Percentiles rank a stretch among this genome's conserved stretches.
These are phyloP conservation scores for Saiga tatarica DNA, from an alignment of 2,113 vertebrate genomes.

Conservation along the genomic window DNA sequence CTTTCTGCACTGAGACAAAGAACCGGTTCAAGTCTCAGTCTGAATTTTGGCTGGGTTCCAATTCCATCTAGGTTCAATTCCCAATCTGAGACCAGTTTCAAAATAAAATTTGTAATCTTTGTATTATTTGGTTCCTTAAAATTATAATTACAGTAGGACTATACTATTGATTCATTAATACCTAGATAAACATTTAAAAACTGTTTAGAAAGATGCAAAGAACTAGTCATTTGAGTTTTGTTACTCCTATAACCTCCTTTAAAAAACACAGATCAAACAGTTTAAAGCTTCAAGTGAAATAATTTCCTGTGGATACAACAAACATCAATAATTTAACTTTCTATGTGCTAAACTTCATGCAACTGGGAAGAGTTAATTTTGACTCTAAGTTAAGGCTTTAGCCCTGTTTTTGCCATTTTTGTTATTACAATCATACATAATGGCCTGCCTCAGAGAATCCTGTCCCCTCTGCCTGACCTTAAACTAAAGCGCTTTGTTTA, in stretches of 20 bases:
- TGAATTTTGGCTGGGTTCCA: background rate
- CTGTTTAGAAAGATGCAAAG: background rate
- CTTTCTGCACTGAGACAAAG: background rate
- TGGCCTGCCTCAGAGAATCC: background rate
- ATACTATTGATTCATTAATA: background rate
- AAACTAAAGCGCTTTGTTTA: background rate
- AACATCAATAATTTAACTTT: background rate
- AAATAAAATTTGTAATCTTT: background rate
- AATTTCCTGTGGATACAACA: background rate
- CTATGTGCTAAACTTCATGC: background rate
- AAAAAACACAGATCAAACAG: background rate
- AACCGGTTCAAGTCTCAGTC: background rate
- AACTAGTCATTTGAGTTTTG: background rate
- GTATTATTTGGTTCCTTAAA: background rate
- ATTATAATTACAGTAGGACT: background rate
- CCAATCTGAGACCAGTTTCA: background rate
- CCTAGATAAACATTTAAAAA: background rate
- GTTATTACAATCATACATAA: background rate
- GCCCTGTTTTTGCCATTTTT: background rate
- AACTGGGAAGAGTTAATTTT: background rate
- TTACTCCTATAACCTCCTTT: constrained; percentile 22
- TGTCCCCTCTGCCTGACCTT: background rate
- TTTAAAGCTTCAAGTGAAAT: background rate
- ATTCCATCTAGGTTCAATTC: background rate
- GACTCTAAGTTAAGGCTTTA: background rate